phyloP scores from a whole-genome alignment of 2,888 invertebrate species.

The Phortica okadai region DNA sequence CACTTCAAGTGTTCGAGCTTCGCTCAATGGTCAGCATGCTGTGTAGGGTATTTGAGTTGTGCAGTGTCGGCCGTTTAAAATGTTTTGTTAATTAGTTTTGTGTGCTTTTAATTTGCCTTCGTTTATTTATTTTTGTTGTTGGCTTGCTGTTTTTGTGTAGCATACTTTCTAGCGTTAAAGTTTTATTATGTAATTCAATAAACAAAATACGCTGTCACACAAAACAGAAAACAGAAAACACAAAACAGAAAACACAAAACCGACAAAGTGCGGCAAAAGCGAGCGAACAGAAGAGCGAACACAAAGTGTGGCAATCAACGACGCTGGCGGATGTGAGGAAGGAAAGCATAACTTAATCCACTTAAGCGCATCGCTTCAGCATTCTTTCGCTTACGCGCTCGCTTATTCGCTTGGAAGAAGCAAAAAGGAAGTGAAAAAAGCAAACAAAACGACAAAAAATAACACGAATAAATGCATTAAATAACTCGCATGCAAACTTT shows the following conservation, averaged over 20 bases:
- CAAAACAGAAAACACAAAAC: neutral
- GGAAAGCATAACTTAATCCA: neutral
- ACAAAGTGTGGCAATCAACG: too few relatives aligned
- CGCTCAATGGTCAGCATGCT: too few relatives aligned
- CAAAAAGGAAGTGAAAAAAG: too few relatives aligned
- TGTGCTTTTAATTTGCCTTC: neutral
- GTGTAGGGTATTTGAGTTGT: too few relatives aligned
- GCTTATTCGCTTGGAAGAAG: neutral
- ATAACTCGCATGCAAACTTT: neutral
- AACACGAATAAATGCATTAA: constrained; percentile 2
- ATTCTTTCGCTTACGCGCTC: neutral
- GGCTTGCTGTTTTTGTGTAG: neutral
- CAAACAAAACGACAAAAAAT: neutral
- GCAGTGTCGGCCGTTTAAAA: too few relatives aligned
- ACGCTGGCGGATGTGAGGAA: neutral
- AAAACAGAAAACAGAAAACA: neutral
- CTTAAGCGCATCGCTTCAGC: neutral
- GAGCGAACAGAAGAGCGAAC: too few relatives aligned
- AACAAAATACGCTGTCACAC: constrained; percentile 12
- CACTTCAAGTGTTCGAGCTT: too few relatives aligned
- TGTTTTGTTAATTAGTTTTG: too few relatives aligned
- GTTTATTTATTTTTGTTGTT: neutral
- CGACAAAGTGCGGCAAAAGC: neutral
- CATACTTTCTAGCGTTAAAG: constrained; percentile 1
- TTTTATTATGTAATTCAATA: constrained; percentile 12